Evolutionary conservation across 2,797 vertebrate genomes (phyloP).

Genomic region (Yasuhikotakia modesta): DNA sequence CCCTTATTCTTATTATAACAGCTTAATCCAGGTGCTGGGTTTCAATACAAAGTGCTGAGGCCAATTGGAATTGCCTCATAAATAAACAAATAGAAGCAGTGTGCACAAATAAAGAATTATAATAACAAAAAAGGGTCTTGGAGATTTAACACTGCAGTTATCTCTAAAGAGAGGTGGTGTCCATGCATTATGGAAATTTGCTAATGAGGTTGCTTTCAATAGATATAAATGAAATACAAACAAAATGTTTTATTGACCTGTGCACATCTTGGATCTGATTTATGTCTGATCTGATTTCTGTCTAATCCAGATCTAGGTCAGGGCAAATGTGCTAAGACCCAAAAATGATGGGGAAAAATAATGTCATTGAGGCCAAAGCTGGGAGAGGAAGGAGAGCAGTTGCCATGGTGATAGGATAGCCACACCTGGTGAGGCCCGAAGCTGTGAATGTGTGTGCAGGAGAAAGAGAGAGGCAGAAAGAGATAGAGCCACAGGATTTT

Average conservation of each 20-base stretch:
- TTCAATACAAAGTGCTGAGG: conserved; percentile 55
- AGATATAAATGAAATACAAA: conserved; percentile 55
- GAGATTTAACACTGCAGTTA: conserved; percentile 54
- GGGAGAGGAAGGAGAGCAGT: conserved; percentile 61
- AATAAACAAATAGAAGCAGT: conserved; percentile 62
- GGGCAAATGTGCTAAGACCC: conserved; percentile 24
- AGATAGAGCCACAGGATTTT: conserved; percentile 18
- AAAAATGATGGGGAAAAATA: conserved; percentile 21
- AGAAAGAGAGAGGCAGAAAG: not conserved
- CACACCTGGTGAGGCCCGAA: conserved; percentile 59
- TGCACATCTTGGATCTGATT: not conserved
- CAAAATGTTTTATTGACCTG: conserved; percentile 43
- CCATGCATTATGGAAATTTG: conserved; percentile 65
- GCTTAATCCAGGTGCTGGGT: conserved; percentile 60
- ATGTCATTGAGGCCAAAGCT: conserved; percentile 39
- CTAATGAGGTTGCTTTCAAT: conserved; percentile 64
- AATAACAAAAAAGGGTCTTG: conserved; percentile 58
- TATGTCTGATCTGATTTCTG: conserved; percentile 14
- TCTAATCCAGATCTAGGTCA: conserved; percentile 38
- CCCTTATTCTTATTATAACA: conserved; percentile 64
- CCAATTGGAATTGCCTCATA: conserved; percentile 62
- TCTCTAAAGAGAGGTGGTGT: conserved; percentile 57
- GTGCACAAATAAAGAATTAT: conserved; percentile 6
- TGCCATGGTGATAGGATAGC: conserved; percentile 71
- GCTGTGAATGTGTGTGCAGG: conserved; percentile 54